Evolutionary conservation across 2,797 vertebrate species (phyloP), one percentile per base, ranked within the genome.

Genomic region (Dermochelys coriacea): DNA sequence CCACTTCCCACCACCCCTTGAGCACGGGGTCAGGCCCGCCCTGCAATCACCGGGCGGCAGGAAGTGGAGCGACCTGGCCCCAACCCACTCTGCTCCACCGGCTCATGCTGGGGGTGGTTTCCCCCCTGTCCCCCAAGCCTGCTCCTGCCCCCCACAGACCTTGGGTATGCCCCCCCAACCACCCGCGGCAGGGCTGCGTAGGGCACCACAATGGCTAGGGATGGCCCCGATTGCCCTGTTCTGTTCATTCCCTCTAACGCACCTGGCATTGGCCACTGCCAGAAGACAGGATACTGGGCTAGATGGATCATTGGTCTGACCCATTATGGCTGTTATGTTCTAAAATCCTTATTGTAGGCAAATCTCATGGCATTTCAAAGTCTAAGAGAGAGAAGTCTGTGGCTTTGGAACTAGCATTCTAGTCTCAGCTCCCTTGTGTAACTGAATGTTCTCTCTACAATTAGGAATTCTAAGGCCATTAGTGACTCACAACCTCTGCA

Each of bases 391-490:
- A 23, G 50, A 54, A 81, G 21, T 12, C 45, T 47, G 27, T 31
- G 23, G 52, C 45, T 64, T 0, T 1, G 34, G 29, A 8, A 27
- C 8, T 51, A 71, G 34, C 15, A 0, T 64, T 16, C 29, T 19
- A 0, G 49, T 61, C 7, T 4, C 31, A 87, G 37, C 4, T 75
- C 27, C 29, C 45, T 41, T 82, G 18, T 31, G 29, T 59, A 21
- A 11, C 27, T 47, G 29, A 59, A 59, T 21, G 16, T 12, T 59
- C 25, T 71, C 37, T 71, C 21, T 18, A 18, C 8, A 79, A 81
- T 41, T 41, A 54, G 51, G 12, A 0, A 0, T 23, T 8, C 45
- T 19, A 84, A 45, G 47, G 64, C 29, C 47, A 34, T 1, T 29
- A 27, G 10, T 29, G 34, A 1, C n/a, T 87, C 83, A 49, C 34